Evolutionary conservation across 2,888 invertebrate genomes (phyloP), one percentile per base, ranked within the genome.

Genomic region (Taphrorychus bicolor): DNA sequence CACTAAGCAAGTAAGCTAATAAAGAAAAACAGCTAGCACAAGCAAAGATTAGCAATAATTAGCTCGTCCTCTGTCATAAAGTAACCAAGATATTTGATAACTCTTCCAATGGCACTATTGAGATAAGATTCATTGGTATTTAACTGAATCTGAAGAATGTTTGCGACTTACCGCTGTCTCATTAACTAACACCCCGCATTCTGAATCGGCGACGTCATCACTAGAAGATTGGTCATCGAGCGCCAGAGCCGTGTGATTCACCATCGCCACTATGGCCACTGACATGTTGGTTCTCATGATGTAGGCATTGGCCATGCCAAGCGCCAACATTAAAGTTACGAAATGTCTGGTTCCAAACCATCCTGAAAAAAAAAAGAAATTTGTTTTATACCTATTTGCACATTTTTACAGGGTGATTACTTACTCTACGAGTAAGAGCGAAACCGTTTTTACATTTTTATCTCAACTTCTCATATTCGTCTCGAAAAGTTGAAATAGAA

Each of bases 201-300:
- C 93, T n/a, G 73, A 73, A 54, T 77, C 75, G 0, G 75, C 71
- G 1, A 75, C 70, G 41, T 71, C 66, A 16, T 74, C 71, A 5
- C 74, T 59, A 4, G 65, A 67, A 32, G 76, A 66, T 21, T 64
- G 32, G n/a, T 57, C 66, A 32, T 59, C 69, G 14, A 70, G 22
- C 5, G 63, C 83, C 71, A 91, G 84, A 5, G 91, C 91, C 11
- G 92, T 89, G 79, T 94, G 93, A 83, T 94, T 93, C 16, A 94
- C 93, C 94, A 94, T 94, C 40, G 94, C 94, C 41, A 94, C 94
- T 73, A 94, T 94, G 59, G 94, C 94, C 51, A 94, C 94, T 0
- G 94, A 94, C 93, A 94, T 94, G 81, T 94, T 94, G 70, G 94
- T 94, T 71, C 94, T 85, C 94, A 94, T 94, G 72, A 94, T 86